Base-by-base conservation (phyloP, 1,140 invertebrate genomes). In the Hesperophylax magnus region DNA sequence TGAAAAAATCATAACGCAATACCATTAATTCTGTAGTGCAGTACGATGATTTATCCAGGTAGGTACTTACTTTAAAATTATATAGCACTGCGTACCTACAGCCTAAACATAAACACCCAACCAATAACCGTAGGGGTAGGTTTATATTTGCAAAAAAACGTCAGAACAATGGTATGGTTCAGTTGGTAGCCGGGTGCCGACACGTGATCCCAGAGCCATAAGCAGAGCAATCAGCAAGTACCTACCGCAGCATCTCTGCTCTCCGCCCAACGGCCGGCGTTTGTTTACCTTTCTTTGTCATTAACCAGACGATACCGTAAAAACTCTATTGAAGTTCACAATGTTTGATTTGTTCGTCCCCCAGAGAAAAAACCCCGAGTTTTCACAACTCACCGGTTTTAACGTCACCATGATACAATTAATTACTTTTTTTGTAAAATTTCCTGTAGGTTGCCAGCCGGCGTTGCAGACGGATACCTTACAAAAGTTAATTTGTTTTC, bases 401-500 rank as follows among this genome's bases (percentile, higher is more conserved):
- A 14, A 61, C 58, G 7, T 61, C 24, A 22, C 58, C 20, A 20
- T 18, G 18, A 24, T 20, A 61, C 58, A 22, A 22, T 61, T 14
- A 61, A 24, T 61, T 24, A 61, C 58, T 8, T 67, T 31, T 31
- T 67, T 31, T 67, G 3, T 67, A 3, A 31, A 67, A 34, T 67
- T 67, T 27, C 15, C 11, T 27, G 63, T 67, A 34, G 15, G 24
- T 61, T 61, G 18, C 0, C 18, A 20, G 58, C 58, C 18, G 58
- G 58, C 58, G 31, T 31, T n/a, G 9, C 63, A 67, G 63, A 67
- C 63, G 63, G 39, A 67, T 67, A n/a, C 63, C 63, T 34, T 67
- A 67, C 22, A 34, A 67, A 27, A 27, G 31, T 67, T 67, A 65
- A 24, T 65, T 27, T 22, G 18, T 65, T 65, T 65, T 65, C 61